These are phyloP conservation scores for Collichthys lucidus DNA, from an alignment of 2,113 vertebrate genomes.

Conservation along the genomic window DNA sequence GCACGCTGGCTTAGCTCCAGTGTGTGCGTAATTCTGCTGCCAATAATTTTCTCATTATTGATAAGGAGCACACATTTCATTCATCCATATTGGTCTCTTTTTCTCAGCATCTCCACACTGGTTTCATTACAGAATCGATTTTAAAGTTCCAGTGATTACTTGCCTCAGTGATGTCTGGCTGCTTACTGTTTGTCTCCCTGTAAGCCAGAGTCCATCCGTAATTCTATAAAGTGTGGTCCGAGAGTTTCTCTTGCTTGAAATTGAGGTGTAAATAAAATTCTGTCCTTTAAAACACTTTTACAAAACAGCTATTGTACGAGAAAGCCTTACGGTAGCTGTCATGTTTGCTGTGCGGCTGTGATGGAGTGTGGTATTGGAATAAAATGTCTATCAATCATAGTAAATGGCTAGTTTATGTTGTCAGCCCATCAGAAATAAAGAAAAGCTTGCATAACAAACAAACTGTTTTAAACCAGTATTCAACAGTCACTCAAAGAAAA, in stretches of 20 bases:
- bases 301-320: slow-evolving; percentile 15
- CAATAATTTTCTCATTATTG: slow-evolving; percentile 13
- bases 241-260: slow-evolving; percentile 52
- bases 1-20: slow-evolving; percentile 5
- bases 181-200: slow-evolving; percentile 39
- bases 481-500: not conserved
- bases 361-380: slow-evolving; percentile 13
- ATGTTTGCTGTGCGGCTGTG: slow-evolving; percentile 9
- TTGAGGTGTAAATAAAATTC: slow-evolving; percentile 49
- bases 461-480: slow-evolving; percentile 9
- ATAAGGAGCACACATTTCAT: slow-evolving; percentile 31
- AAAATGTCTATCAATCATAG: slow-evolving; percentile 28
- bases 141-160: slow-evolving; percentile 60
- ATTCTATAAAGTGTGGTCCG: slow-evolving; percentile 34
- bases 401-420: slow-evolving; percentile 17
- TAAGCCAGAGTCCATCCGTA: slow-evolving; percentile 33
- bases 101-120: slow-evolving; percentile 6
- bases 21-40: not conserved
- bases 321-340: slow-evolving; percentile 31
- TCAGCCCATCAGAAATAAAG: slow-evolving; percentile 18
- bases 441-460: slow-evolving; percentile 3
- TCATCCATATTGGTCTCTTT: slow-evolving; percentile 12
- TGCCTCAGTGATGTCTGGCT: slow-evolving; percentile 38
- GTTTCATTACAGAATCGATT: slow-evolving; percentile 43
- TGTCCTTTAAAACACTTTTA: slow-evolving; percentile 15